These are phyloP conservation scores for Malacosoma neustria DNA, from an alignment of 2,888 invertebrate genomes.

Conservation along the genomic window DNA sequence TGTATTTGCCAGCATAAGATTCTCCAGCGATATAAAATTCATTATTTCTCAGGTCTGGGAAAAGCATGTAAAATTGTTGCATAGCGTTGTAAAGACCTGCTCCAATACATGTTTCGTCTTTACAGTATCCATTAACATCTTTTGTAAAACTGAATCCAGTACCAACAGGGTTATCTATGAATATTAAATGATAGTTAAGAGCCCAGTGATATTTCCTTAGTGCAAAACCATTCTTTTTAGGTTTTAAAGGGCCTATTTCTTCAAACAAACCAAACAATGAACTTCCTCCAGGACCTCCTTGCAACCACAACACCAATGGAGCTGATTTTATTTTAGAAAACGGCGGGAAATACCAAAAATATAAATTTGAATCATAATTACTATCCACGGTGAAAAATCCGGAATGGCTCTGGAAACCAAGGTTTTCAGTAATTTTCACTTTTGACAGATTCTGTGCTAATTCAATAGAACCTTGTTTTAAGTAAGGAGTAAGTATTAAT, in stretches of 20 bases:
- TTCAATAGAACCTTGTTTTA: conserved; percentile 62
- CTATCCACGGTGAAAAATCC: conserved; percentile 78
- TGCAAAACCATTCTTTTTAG: conserved; percentile 43
- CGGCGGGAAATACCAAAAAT: conserved; percentile 80
- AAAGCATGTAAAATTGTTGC: conserved; percentile 76
- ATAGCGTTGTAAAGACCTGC: conserved; percentile 65
- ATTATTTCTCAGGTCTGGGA: conserved; percentile 64
- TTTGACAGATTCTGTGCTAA: conserved; percentile 56
- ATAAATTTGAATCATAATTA: conserved; percentile 71
- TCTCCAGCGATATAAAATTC: conserved; percentile 78
- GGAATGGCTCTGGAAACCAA: conserved; percentile 69
- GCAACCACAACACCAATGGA: conserved; percentile 73
- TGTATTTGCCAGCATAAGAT: conserved; percentile 76
- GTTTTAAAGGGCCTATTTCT: conserved; percentile 76
- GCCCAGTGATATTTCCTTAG: conserved; percentile 74
- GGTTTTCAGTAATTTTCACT: conserved; percentile 40
- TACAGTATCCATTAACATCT: conserved; percentile 66
- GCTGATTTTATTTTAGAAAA: conserved; percentile 44
- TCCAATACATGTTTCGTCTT: conserved; percentile 70
- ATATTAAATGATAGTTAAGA: conserved; percentile 71
- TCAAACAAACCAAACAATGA: conserved; percentile 72
- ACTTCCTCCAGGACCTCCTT: conserved; percentile 75
- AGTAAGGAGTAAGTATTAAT: conserved; percentile 73
- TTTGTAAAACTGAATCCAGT: conserved; percentile 79
- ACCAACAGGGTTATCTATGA: conserved; percentile 80